Evolutionary conservation across 2,888 invertebrate species (phyloP), one percentile per base, ranked within the genome.

Genomic region (Drosophila conformis): DNA sequence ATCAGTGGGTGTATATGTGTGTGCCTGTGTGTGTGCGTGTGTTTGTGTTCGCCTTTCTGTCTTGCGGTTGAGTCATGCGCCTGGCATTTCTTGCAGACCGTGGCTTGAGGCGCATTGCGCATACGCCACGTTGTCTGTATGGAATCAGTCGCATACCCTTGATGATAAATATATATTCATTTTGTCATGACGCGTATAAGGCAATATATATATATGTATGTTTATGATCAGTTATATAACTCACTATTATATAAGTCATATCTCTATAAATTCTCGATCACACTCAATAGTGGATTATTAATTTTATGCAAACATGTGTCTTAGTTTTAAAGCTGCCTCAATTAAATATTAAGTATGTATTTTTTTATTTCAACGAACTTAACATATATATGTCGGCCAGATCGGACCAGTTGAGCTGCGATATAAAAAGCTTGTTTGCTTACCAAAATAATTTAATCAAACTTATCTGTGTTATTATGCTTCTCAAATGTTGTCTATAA

Each of bases 31-130:
- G 25, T 58, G 25, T 40, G 31, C 49, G 56, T 54, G 49, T 27
- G 54, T 58, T 2, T 25, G 58, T 40, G 53, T 56, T 31, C 27
- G n/a, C 51, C 8, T 60, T 36, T 54, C 31, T 67, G 46, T 42
- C 18, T 52, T 54, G 40, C 29, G 60, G 2, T 52, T 85, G 89
- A 85, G 69, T 85, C 84, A 85, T 73, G 67, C 67, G 57, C 29
- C 49, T 71, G 74, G 69, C 69, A 85, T 87, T 82, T 76, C 31
- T 40, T 35, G 56, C 53, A 40, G 27, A 29, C 53, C 29, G 46
- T 27, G 11, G 40, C 51, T 74, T 29, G 35, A 63, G 57, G 56
- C 62, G 15, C 33, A 61, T 67, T 67, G 74, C 73, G 52, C 54
- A 73, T 73, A 73, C 73, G 64, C 62, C 53, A 60, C 40, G 36